Percentiles rank a stretch among this genome's conserved stretches.
Conservation (phyloP, 2,888 invertebrate species). For the Melinaea menophilus region DNA sequence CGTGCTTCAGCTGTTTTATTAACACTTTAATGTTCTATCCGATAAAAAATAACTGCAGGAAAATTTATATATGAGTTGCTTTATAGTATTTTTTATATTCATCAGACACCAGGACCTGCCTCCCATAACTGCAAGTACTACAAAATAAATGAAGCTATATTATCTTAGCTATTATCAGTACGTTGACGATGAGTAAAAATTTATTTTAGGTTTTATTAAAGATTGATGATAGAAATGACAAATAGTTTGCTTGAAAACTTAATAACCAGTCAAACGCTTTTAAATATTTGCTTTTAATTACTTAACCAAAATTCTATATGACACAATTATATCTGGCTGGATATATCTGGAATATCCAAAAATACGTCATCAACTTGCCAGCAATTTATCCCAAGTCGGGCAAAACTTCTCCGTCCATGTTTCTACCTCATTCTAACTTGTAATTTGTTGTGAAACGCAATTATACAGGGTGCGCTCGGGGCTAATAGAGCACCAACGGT, state of each 20-base stretch:
- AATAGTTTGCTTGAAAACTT: no score
- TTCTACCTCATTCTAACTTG: conserved; percentile 63
- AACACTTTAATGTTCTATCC: neutral
- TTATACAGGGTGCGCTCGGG: conserved; percentile 55
- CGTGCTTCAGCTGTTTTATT: neutral
- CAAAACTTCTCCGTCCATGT: conserved; percentile 45
- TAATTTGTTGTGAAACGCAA: conserved; percentile 70
- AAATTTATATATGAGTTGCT: neutral
- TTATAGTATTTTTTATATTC: no score
- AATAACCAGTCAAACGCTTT: no score
- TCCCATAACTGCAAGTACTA: no score
- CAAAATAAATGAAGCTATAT: no score
- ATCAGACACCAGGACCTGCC: no score
- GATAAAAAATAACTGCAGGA: neutral
- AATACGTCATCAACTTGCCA: conserved; percentile 27
- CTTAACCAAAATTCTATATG: no score
- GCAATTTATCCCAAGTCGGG: conserved; percentile 36
- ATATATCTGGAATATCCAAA: conserved; percentile 22
- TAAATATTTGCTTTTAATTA: no score
- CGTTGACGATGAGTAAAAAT: no score
- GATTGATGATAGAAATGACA: no score
- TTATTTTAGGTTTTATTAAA: no score
- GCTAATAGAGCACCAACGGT: conserved; percentile 49
- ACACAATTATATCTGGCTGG: neutral
- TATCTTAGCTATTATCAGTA: no score